A percentile compares a stretch with the other conserved stretches of the same genome.
Evolutionary conservation across 2,797 vertebrate species (phyloP).

Genomic region (Molossus alvarezi): DNA sequence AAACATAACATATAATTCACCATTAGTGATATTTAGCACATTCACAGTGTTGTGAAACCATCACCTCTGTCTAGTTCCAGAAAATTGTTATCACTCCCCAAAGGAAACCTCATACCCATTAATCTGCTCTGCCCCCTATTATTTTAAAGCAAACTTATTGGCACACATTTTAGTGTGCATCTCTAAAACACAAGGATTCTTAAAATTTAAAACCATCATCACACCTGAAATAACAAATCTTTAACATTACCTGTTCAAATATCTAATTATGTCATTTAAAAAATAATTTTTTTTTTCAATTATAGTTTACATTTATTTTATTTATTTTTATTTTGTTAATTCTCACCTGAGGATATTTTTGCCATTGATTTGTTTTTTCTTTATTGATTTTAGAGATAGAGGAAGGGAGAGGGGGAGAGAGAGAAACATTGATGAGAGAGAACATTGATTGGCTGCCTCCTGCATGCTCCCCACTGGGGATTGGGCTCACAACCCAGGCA

Average conservation of each 20-base stretch:
- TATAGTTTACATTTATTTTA: not conserved
- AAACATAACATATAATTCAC: not conserved
- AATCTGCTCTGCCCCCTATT: not conserved
- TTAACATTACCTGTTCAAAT: not conserved
- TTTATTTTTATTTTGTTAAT: no score
- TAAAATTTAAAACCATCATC: not conserved
- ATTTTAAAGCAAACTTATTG: constrained; percentile 4
- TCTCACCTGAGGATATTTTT: no score
- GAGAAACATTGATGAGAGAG: not conserved
- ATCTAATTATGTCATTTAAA: not conserved
- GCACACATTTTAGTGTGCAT: not conserved
- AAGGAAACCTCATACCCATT: not conserved
- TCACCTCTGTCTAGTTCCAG: not conserved
- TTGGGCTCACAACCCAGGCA: no score
- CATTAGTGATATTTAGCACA: not conserved
- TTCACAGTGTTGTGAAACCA: not conserved
- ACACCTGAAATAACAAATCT: constrained; percentile 21
- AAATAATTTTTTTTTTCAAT: not conserved
- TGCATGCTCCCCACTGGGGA: no score
- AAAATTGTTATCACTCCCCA: not conserved
- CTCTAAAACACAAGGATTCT: constrained; percentile 35
- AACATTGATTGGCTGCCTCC: no score
- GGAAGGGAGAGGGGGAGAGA: not conserved
- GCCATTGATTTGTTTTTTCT: no score
- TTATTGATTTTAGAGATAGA: not conserved